A percentile compares a stretch with the other conserved stretches of the same genome.
Conservation (phyloP, 2,797 vertebrate species). For the Meda fulgida region DNA sequence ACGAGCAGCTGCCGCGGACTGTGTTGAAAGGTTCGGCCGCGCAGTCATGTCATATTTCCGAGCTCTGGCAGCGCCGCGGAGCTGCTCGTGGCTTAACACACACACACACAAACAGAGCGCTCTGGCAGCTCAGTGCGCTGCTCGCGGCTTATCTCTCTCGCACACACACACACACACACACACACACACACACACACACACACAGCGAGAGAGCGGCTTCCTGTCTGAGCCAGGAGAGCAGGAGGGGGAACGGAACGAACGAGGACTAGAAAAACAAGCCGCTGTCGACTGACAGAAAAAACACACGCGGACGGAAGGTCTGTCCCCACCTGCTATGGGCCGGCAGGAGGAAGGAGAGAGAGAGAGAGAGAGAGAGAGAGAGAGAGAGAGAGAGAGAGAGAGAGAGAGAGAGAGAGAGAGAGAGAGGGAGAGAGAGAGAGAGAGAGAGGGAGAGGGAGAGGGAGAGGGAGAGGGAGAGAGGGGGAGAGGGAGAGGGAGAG, state of each 20-base stretch:
- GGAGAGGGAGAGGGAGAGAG: conserved; percentile 4
- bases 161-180: conserved; percentile 49
- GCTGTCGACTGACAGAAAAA: conserved; percentile 52
- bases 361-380: neutral
- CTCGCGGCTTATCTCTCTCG: conserved; percentile 81
- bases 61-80: conserved; percentile 68
- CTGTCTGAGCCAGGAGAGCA: conserved; percentile 64
- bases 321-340: conserved; percentile 51
- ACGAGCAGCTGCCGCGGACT: conserved; percentile 46
- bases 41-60: conserved; percentile 69
- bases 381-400: no score
- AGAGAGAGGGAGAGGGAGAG: conserved; percentile 27
- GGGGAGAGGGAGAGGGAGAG: conserved; percentile 3
- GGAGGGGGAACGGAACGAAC: conserved; percentile 43
- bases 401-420: conserved; percentile 16
- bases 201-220: conserved; percentile 76
- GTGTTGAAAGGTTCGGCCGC: conserved; percentile 66
- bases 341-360: conserved; percentile 39
- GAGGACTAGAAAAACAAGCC: conserved; percentile 62
- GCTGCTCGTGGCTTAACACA: conserved; percentile 78
- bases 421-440: conserved; percentile 15
- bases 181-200: neutral
- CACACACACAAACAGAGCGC: conserved; percentile 50
- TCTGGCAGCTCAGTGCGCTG: conserved; percentile 67
- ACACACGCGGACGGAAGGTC: conserved; percentile 36